A percentile compares a stretch with the other conserved stretches of the same genome.
phyloP scores from a whole-genome alignment of 2,797 vertebrate genomes.

The Microctenopoma steveboyesi region DNA sequence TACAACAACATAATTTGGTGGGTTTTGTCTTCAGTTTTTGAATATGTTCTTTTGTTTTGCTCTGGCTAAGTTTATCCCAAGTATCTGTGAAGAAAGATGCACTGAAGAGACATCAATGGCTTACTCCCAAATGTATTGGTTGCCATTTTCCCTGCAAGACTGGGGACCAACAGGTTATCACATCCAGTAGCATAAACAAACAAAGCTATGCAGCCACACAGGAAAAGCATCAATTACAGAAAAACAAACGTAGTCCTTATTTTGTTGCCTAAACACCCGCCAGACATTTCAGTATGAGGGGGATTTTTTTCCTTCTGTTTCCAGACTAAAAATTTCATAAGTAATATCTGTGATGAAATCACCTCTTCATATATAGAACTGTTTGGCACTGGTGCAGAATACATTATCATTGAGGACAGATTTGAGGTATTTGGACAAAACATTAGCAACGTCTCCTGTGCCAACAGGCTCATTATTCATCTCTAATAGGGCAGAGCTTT shows the following conservation, averaged over 20 bases:
- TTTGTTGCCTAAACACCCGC: constrained; percentile 60
- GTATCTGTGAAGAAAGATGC: constrained; percentile 72
- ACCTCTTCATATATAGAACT: constrained; percentile 62
- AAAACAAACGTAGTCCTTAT: constrained; percentile 75
- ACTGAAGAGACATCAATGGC: constrained; percentile 80
- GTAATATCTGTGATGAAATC: constrained; percentile 68
- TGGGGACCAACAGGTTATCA: constrained; percentile 83
- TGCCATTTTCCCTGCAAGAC: constrained; percentile 82
- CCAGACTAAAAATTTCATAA: constrained; percentile 57
- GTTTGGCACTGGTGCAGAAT: constrained; percentile 70
- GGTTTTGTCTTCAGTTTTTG: constrained; percentile 15
- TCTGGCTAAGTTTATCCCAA: constrained; percentile 69
- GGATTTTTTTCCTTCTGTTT: constrained; percentile 21
- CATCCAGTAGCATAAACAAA: constrained; percentile 84
- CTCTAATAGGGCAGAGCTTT: constrained; percentile 68
- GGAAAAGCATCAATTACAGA: constrained; percentile 75
- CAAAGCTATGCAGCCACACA: constrained; percentile 68
- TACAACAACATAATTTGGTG: constrained; percentile 11
- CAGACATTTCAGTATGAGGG: constrained; percentile 47
- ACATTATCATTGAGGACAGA: constrained; percentile 78
- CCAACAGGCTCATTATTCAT: constrained; percentile 81
- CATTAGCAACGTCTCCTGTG: constrained; percentile 77
- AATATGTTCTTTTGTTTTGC: constrained; percentile 65
- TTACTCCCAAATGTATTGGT: constrained; percentile 76
- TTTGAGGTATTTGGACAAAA: constrained; percentile 79